Percentiles rank a stretch among this genome's conserved stretches.
phyloP scores from a whole-genome alignment of 2,113 vertebrate genomes.

The Phocoena sinus region DNA sequence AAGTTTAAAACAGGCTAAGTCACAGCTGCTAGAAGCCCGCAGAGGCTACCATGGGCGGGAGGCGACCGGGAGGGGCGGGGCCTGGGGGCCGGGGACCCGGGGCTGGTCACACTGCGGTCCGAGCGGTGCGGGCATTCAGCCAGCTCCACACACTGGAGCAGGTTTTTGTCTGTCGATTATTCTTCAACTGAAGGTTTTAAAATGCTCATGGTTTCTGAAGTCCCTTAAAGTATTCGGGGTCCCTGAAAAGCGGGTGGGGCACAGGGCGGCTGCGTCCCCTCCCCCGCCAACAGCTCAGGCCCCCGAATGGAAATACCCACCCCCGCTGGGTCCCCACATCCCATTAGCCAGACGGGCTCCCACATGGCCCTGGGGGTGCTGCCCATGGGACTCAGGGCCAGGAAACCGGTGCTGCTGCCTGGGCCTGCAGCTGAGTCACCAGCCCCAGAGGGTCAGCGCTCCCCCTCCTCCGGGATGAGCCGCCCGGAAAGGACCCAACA shows the following conservation, averaged over 20 bases:
- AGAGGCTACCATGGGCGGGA: accelerated
- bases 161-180: accelerated
- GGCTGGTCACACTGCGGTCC: background rate
- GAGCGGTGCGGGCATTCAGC: background rate
- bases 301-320: accelerated
- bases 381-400: background rate
- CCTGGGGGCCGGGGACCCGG: too few species aligned
- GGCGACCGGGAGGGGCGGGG: accelerated
- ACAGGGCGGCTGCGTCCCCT: background rate
- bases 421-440: constrained; percentile 14
- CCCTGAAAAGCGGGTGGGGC: background rate
- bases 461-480: background rate
- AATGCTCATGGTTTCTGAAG: accelerated
- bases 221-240: background rate
- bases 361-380: background rate
- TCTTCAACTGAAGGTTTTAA: background rate
- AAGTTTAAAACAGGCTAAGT: background rate
- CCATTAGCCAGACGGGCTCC: background rate
- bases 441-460: background rate
- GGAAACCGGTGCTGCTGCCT: constrained; percentile 1
- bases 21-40: background rate
- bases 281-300: background rate
- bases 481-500: background rate
- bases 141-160: accelerated
- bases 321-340: background rate